phyloP scores from a whole-genome alignment of 2,888 invertebrate species.

The Scelioninae gen. 2 region DNA sequence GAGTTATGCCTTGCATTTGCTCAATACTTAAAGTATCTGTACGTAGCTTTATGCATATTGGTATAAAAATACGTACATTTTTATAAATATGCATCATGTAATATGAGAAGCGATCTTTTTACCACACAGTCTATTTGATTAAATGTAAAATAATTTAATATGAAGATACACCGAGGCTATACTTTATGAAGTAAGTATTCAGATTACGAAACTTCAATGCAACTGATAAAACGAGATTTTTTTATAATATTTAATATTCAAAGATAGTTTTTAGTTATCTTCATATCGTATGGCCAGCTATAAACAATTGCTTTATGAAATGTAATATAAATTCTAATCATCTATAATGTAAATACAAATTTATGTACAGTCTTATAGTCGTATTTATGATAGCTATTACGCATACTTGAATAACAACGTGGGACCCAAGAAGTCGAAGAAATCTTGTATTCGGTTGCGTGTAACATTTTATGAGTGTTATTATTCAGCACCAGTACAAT shows the following conservation, averaged over 20 bases:
- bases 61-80: constrained; percentile 39
- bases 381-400: constrained; percentile 34
- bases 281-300: constrained; percentile 29
- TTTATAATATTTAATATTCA: constrained; percentile 15
- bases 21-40: constrained; percentile 34
- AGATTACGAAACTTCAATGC: constrained; percentile 7
- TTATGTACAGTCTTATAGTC: constrained; percentile 49
- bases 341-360: constrained; percentile 43
- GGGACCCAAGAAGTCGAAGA: constrained; percentile 10
- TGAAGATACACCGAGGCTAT: constrained; percentile 12
- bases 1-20: constrained; percentile 50
- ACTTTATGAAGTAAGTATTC: constrained; percentile 19
- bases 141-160: constrained; percentile 33
- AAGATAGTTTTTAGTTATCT: constrained; percentile 23
- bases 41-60: constrained; percentile 15
- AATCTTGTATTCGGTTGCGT: constrained; percentile 26
- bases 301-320: constrained; percentile 29
- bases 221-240: not conserved
- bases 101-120: constrained; percentile 11
- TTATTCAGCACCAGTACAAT: constrained; percentile 40
- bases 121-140: constrained; percentile 13
- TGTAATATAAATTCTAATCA: constrained; percentile 17
- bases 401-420: constrained; percentile 31
- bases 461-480: constrained; percentile 21
- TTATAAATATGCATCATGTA: constrained; percentile 29